Evolutionary conservation across 1,140 invertebrate species (phyloP), one percentile per base, ranked within the genome.

Genomic region (Mactra quadrangularis): DNA sequence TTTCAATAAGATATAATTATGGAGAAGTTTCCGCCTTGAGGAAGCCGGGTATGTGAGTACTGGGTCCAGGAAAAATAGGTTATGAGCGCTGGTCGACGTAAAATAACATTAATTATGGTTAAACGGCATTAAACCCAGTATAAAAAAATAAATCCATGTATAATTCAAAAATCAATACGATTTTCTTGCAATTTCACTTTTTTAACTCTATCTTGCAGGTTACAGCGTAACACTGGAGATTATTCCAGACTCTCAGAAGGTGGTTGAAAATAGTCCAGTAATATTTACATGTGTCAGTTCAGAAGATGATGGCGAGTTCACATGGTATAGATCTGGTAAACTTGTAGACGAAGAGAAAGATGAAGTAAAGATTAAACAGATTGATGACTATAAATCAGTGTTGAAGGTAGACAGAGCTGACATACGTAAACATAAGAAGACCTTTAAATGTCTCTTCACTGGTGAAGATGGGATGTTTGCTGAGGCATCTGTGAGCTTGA

Each of bases 251-350:
- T 59, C 53, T 3, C 72, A 75, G 41, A 75, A 59, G n/a, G 72
- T 75, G 15, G 72, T 27, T n/a, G 72, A n/a, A 31, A 38, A 57
- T 25, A 75, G 72, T 27, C 53, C 72, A 27, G 72, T 27, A 2
- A 27, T 75, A 27, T 75, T 75, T 52, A 38, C 53, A 13, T 75
- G 72, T 35, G 72, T 59, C 22, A 66, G 38, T 47, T 11, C 25
- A 1, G 29, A n/a, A n/a, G 31, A 53, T 27, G 57, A 47, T n/a
- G 72, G 31, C 11, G 38, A 66, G 13, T 41, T 66, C 29, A 35
- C 38, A 1, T 66, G 62, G 62, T 66, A 66, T 33, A n/a, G 22
- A 41, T 22, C 38, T n/a, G 3, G 22, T 22, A 11, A 29, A 3
- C 62, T 15, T 9, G 7, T 66, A 7, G 31, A 62, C 59, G 62